phyloP scores from a whole-genome alignment of 2,888 invertebrate species.

The Creontiades dilutus region DNA sequence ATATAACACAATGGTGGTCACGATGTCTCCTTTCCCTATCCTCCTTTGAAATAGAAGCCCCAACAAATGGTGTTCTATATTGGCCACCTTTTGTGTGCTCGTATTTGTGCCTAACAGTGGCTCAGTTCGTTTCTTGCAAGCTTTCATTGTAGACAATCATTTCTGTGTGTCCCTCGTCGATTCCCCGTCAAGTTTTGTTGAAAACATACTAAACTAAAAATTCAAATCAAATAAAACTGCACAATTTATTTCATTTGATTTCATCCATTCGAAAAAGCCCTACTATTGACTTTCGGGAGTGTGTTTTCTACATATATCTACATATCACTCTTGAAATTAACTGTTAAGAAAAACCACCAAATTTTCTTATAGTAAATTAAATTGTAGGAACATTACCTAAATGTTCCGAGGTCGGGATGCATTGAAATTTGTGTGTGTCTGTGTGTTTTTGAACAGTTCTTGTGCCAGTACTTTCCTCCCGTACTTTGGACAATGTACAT shows the following conservation, averaged over 20 bases:
- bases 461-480: neutral
- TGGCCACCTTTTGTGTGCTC: slow-evolving; percentile 2
- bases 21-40: neutral
- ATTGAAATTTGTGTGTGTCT: too few species aligned
- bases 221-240: too few species aligned
- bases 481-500: neutral
- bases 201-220: neutral
- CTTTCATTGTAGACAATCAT: slow-evolving; percentile 30
- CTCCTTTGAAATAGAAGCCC: neutral
- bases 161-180: neutral
- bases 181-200: neutral
- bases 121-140: neutral
- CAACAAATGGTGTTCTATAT: neutral
- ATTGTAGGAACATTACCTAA: neutral
- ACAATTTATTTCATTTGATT: too few species aligned
- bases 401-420: neutral
- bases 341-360: neutral
- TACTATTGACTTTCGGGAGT: neutral
- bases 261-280: too few species aligned
- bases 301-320: neutral
- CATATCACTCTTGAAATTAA: neutral
- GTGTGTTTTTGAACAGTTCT: neutral
- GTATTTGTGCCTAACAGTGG: neutral
- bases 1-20: neutral
- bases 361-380: neutral